Percentiles rank a stretch among this genome's conserved stretches.
Evolutionary conservation across 2,888 invertebrate species (phyloP).

Genomic region (Aelia acuminata): DNA sequence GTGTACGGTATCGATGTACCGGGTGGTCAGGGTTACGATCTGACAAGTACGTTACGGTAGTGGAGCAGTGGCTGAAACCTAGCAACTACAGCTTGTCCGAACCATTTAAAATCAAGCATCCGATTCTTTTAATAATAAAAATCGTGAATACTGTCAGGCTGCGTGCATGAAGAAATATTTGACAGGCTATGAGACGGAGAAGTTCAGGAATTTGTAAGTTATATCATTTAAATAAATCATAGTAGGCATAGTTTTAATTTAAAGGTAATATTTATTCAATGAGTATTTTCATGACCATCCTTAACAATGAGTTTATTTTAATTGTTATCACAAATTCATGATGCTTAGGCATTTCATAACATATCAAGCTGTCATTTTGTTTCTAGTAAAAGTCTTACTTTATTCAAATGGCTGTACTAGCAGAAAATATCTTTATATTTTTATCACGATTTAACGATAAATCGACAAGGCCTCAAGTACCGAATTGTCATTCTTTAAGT

Average conservation of each 20-base stretch:
- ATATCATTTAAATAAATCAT: background rate
- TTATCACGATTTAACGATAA: background rate
- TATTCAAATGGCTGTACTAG: too few species aligned
- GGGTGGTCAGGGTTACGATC: background rate
- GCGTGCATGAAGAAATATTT: slow-evolving; percentile 16
- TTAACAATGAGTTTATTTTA: too few species aligned
- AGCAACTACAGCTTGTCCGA: background rate
- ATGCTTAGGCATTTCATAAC: too few species aligned
- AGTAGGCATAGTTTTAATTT: background rate
- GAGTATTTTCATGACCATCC: too few species aligned
- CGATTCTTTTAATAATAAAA: background rate
- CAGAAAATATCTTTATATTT: too few species aligned
- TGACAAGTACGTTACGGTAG: background rate
- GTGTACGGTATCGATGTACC: background rate
- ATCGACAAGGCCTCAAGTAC: background rate
- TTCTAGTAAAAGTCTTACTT: background rate
- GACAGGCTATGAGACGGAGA: background rate
- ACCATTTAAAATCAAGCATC: background rate
- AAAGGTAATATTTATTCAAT: background rate
- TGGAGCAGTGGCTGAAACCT: background rate
- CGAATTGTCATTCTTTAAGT: background rate
- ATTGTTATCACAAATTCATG: too few species aligned
- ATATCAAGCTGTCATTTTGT: too few species aligned
- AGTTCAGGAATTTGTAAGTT: background rate
- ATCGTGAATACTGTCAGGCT: background rate